Evolutionary conservation across 1,140 invertebrate genomes (phyloP).

Genomic region (Tetranychus cinnabarinus): DNA sequence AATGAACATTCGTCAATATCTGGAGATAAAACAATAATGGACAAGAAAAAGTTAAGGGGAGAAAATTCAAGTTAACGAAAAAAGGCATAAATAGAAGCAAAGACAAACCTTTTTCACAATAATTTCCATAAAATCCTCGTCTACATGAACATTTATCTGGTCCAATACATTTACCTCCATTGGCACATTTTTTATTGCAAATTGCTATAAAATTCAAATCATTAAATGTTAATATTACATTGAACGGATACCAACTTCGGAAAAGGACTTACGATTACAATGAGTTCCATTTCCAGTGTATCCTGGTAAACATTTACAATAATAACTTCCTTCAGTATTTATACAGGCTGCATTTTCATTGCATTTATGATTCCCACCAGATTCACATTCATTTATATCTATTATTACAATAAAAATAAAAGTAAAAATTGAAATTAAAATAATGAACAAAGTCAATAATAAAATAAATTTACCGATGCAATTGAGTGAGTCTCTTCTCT

Average conservation of each 20-base stretch:
- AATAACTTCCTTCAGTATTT: constrained; percentile 77
- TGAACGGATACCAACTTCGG: neutral
- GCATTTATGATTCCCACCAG: constrained; percentile 42
- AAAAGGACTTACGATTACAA: constrained; percentile 43
- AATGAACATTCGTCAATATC: constrained; percentile 66
- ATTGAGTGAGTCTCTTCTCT: constrained; percentile 39
- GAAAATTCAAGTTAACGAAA: too few species aligned
- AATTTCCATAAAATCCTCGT: constrained; percentile 47
- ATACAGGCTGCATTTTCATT: constrained; percentile 25
- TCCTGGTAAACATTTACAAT: constrained; percentile 59
- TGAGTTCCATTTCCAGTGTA: constrained; percentile 51
- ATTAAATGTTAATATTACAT: neutral
- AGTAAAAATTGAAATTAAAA: too few species aligned
- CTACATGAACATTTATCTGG: constrained; percentile 53
- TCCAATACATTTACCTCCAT: constrained; percentile 51
- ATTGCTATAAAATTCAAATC: constrained; percentile 35
- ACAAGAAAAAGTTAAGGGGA: too few species aligned
- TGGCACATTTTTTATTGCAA: constrained; percentile 50
- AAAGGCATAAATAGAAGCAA: too few species aligned
- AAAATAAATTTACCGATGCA: constrained; percentile 31
- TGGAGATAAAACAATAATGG: constrained; percentile 11
- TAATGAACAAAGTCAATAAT: constrained; percentile 24
- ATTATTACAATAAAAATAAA: constrained; percentile 46
- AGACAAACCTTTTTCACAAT: constrained; percentile 38
- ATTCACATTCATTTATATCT: constrained; percentile 36